These are phyloP conservation scores for Scaptomyza reducta DNA, from an alignment of 2,888 invertebrate genomes.

Conservation along the genomic window DNA sequence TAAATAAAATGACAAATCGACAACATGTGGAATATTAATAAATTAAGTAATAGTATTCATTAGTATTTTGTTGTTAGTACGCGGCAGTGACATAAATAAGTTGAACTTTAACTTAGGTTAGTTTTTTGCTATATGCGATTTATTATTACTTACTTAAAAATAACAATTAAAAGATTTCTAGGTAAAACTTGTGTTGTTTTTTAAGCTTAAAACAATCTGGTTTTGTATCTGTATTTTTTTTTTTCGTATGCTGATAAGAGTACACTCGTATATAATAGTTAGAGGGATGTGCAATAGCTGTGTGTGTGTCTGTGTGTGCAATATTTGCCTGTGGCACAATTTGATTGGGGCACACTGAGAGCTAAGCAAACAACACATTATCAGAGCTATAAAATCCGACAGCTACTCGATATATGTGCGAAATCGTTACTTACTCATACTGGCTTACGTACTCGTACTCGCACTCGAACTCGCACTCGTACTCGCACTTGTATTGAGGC, in stretches of 20 bases:
- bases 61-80: too few relatives aligned
- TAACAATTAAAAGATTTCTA: neutral
- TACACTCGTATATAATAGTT: constrained; percentile 11
- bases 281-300: constrained; percentile 4
- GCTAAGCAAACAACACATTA: constrained; percentile 58
- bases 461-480: neutral
- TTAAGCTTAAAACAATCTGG: neutral
- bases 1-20: neutral
- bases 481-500: neutral
- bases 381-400: constrained; percentile 62
- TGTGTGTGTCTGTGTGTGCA: neutral
- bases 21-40: neutral
- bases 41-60: neutral
- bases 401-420: constrained; percentile 56
- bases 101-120: too few relatives aligned
- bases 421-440: neutral
- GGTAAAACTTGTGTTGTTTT: neutral
- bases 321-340: constrained; percentile 27
- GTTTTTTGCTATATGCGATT: too few relatives aligned
- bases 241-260: constrained; percentile 6
- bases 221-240: neutral
- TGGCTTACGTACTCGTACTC: neutral
- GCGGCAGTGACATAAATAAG: too few relatives aligned
- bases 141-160: neutral
- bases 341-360: constrained; percentile 44